Base-by-base conservation (phyloP, 2,113 vertebrate species). In the Heliornis fulica region DNA sequence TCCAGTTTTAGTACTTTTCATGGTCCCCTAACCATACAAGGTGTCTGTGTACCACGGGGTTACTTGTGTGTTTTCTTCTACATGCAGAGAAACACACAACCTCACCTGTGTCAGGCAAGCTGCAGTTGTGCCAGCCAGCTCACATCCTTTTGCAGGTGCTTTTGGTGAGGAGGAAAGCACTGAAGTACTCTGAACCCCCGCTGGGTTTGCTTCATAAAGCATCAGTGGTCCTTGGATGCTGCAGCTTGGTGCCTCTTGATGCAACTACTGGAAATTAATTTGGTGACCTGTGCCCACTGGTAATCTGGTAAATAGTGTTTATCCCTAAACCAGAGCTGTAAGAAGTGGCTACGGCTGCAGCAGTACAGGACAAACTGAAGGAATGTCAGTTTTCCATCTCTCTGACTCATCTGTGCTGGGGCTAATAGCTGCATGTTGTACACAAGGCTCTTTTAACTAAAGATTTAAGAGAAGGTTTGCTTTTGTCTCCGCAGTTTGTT, bases 401-500 rank as follows among this genome's bases (percentile, higher is more conserved):
- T 69, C n/a, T 57, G 10, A 48, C 68, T 76, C 56, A 46, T 70
- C 86, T 81, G 34, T 74, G 38, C 68, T 77, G 36, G 13, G 53
- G 32, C 59, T 88, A 72, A 74, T 26, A 84, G 36, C 78, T 90
- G 74, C 23, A 14, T 80, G 74, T 54, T 93, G 50, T 66, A 94
- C 50, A 48, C 31, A 46, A 59, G 38, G 19, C 46, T 51, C 54
- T 91, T 95, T 87, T 26, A 93, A 91, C 48, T 61, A 13, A 80
- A 90, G 54, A 83, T 79, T 81, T 95, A 64, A 93, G n/a, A 57
- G 61, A 74, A 76, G 17, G 29, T 66, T 90, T 93, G 76, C 82
- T 90, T 93, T 91, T 89, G 56, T 92, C 40, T 92, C 71, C 11
- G 9, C 34, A 13, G 68, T 64, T 90, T 93, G 79, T 88, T 96